Conservation (phyloP, 2,113 vertebrate genomes). For the Oryctolagus cuniculus region DNA sequence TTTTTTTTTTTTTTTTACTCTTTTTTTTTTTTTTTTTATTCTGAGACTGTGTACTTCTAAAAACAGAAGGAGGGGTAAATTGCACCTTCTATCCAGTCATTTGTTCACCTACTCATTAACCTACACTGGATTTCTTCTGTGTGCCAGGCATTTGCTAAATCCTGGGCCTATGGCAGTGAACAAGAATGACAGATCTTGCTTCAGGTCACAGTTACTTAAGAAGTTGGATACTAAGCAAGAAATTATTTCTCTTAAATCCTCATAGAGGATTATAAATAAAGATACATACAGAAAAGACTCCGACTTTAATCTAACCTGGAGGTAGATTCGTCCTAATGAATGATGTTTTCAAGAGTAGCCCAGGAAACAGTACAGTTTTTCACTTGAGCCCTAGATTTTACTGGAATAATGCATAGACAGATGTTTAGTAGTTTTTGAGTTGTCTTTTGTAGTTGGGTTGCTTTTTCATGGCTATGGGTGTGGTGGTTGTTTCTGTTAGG, state of each 20-base stretch:
- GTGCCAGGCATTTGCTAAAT: neutral
- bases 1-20: too few species aligned
- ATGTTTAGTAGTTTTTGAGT: neutral
- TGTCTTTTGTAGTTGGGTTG: neutral
- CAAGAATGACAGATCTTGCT: conserved; percentile 11
- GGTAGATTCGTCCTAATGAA: too few species aligned
- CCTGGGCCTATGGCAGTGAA: neutral
- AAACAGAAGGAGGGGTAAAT: neutral
- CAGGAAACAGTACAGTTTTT: neutral
- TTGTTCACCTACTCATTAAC: neutral
- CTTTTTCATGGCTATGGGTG: neutral
- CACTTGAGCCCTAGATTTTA: neutral
- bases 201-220: neutral
- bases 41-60: neutral
- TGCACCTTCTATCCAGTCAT: neutral
- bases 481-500: neutral
- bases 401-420: neutral
- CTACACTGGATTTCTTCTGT: neutral
- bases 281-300: neutral
- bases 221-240: neutral
- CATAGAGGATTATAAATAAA: neutral
- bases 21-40: neutral
- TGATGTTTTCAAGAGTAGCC: neutral
- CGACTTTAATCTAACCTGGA: neutral
- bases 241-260: neutral